Conservation (phyloP, 2,888 invertebrate genomes). For the Stenotaenia linearis region DNA sequence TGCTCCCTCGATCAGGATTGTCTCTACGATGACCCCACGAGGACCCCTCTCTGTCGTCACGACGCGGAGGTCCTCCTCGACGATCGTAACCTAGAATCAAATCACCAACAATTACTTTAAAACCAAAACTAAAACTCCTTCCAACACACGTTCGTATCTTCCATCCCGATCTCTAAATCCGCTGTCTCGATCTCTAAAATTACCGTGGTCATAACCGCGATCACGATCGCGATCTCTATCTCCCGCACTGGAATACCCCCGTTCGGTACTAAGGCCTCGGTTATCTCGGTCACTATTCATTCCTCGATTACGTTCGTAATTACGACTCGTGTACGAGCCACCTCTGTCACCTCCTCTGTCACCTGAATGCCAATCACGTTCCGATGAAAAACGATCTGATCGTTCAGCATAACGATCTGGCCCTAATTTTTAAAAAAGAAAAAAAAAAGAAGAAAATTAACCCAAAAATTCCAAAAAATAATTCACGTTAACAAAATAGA, state of each 20-base stretch:
- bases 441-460: background rate
- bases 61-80: background rate
- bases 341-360: conserved; percentile 28
- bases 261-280: conserved; percentile 8
- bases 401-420: conserved; percentile 38
- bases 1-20: conserved; percentile 33
- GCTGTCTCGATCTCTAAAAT: conserved; percentile 39
- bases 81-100: background rate
- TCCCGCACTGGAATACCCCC: conserved; percentile 17
- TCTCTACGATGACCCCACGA: no score
- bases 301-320: conserved; percentile 38
- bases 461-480: no score
- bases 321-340: background rate
- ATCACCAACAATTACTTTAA: background rate
- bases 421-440: background rate
- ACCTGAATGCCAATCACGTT: conserved; percentile 30
- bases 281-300: no score
- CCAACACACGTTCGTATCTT: background rate
- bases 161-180: conserved; percentile 38
- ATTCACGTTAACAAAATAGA: no score
- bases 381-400: no score
- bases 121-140: no score
- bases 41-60: no score
- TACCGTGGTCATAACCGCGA: conserved; percentile 35
- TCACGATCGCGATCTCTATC: no score